phyloP scores from a whole-genome alignment of 2,113 vertebrate species.

The Circaetus gallicus region DNA sequence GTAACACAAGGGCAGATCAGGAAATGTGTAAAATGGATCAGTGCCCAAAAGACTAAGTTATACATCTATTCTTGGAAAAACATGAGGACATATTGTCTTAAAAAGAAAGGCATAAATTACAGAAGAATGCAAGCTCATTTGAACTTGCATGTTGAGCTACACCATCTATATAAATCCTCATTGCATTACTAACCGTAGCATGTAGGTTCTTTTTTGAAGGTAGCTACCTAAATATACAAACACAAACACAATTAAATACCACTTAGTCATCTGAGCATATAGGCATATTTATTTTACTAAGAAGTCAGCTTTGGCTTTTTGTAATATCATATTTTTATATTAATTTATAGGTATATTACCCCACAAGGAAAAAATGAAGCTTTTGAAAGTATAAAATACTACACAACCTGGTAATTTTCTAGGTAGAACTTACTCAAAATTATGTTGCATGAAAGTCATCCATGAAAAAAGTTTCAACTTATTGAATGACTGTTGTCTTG shows the following conservation, averaged over 20 bases:
- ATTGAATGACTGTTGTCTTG: background rate
- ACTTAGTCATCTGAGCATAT: background rate
- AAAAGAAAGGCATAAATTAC: slow-evolving; percentile 34
- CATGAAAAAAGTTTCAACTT: background rate
- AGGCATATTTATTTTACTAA: background rate
- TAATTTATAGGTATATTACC: background rate
- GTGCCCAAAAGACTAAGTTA: slow-evolving; percentile 48
- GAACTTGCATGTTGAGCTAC: background rate
- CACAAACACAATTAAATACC: background rate
- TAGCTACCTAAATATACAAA: background rate
- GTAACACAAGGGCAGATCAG: slow-evolving; percentile 21
- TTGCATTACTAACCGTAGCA: background rate
- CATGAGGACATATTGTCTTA: background rate
- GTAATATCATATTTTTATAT: background rate
- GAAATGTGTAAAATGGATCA: slow-evolving; percentile 48
- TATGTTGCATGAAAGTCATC: background rate
- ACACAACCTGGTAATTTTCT: background rate
- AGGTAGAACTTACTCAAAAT: background rate
- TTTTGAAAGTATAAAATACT: background rate
- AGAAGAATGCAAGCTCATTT: background rate
- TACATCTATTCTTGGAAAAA: slow-evolving; percentile 25
- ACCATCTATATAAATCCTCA: background rate
- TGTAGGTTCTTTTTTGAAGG: background rate
- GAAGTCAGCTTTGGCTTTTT: background rate
- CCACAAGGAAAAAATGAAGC: background rate